Evolutionary conservation across 1,140 invertebrate genomes (phyloP).

Genomic region (Drosophila pseudoananassae): DNA sequence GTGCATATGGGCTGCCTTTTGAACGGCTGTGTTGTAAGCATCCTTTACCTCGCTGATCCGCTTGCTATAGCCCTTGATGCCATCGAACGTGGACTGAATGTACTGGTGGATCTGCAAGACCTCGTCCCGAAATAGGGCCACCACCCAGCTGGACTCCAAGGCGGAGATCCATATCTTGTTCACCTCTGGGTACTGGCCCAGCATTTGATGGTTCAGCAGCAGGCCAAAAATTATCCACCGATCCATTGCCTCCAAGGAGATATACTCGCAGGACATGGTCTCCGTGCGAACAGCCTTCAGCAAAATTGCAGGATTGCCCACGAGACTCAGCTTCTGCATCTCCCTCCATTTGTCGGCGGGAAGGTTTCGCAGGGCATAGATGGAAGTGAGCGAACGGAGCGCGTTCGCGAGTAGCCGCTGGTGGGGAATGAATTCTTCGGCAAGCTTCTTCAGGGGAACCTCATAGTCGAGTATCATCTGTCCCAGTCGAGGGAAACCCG

Average conservation of each 20-base stretch:
- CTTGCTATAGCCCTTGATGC: slow-evolving; percentile 97
- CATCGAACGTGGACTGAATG: slow-evolving; percentile 96
- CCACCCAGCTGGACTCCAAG: slow-evolving; percentile 96
- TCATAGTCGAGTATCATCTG: slow-evolving; percentile 99
- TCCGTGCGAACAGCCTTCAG: slow-evolving; percentile 97
- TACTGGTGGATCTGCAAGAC: slow-evolving; percentile 98
- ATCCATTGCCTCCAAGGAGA: slow-evolving; percentile 97
- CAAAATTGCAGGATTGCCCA: slow-evolving; percentile 95
- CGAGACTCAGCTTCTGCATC: slow-evolving; percentile 96
- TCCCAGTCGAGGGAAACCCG: slow-evolving; percentile 96
- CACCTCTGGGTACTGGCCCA: slow-evolving; percentile 90
- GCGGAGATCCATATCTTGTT: slow-evolving; percentile 96
- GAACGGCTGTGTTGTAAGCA: slow-evolving; percentile 94
- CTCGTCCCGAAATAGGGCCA: slow-evolving; percentile 98
- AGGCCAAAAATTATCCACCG: slow-evolving; percentile 98
- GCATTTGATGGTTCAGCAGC: slow-evolving; percentile 93
- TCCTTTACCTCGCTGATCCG: slow-evolving; percentile 97
- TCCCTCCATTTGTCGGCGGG: slow-evolving; percentile 97
- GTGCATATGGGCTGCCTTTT: slow-evolving; percentile 95
- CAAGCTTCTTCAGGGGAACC: slow-evolving; percentile 96
- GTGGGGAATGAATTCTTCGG: slow-evolving; percentile 98
- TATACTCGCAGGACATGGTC: slow-evolving; percentile 98
- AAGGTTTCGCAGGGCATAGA: slow-evolving; percentile 95
- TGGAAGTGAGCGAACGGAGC: slow-evolving; percentile 92
- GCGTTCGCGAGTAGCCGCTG: slow-evolving; percentile 94